phyloP scores from a whole-genome alignment of 2,888 invertebrate genomes.

The Pollenia angustigena region DNA sequence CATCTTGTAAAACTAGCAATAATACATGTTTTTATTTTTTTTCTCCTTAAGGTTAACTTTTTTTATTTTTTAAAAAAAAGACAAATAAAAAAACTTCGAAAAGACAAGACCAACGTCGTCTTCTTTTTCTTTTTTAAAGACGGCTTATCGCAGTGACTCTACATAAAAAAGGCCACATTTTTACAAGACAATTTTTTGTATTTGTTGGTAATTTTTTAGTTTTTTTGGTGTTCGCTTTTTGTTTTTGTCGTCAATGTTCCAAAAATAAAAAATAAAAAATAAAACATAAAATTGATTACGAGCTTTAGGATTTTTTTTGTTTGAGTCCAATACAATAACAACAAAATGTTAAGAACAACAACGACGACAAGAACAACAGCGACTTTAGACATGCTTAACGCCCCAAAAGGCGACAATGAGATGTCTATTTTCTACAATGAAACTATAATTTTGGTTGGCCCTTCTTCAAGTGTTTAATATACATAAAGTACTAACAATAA shows the following conservation, averaged over 20 bases:
- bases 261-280: constrained; percentile 34
- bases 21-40: constrained; percentile 79
- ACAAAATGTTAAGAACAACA: constrained; percentile 69
- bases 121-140: constrained; percentile 18
- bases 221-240: constrained; percentile 48
- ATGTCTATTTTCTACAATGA: constrained; percentile 75
- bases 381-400: constrained; percentile 75
- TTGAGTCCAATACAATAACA: constrained; percentile 55
- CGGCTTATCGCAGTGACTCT: constrained; percentile 63
- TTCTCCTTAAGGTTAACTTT: constrained; percentile 27
- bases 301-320: constrained; percentile 64
- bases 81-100: constrained; percentile 55
- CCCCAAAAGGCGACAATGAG: constrained; percentile 76
- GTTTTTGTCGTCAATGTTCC: constrained; percentile 55
- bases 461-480: constrained; percentile 69
- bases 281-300: constrained; percentile 68
- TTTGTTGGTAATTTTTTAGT: constrained; percentile 15
- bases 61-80: constrained; percentile 22
- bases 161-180: constrained; percentile 67
- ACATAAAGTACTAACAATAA: constrained; percentile 44
- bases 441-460: constrained; percentile 72
- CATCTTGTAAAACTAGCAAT: constrained; percentile 84
- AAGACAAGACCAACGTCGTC: constrained; percentile 70
- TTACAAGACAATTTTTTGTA: constrained; percentile 61
- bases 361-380: constrained; percentile 81